These are phyloP conservation scores for Epicauta chinensis DNA, from an alignment of 1,140 invertebrate species.

Conservation along the genomic window DNA sequence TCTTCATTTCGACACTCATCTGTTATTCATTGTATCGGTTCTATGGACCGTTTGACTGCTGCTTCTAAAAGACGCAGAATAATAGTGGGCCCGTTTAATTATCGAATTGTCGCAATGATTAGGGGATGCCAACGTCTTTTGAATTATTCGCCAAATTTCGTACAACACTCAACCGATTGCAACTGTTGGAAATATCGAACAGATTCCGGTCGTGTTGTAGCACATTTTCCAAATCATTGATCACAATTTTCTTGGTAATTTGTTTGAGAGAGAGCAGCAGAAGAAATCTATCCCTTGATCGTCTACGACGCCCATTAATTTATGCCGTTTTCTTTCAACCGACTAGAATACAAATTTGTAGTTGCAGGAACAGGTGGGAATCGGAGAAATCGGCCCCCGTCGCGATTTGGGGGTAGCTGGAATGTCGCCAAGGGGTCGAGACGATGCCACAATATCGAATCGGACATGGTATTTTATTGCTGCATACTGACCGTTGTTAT, in stretches of 20 bases:
- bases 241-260: slow-evolving; percentile 37
- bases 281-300: slow-evolving; percentile 6
- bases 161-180: no score
- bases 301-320: slow-evolving; percentile 19
- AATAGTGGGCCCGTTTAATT: slow-evolving; percentile 7
- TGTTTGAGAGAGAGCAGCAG: no score
- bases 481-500: slow-evolving; percentile 9
- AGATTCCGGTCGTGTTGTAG: slow-evolving; percentile 18
- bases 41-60: slow-evolving; percentile 10
- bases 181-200: background rate
- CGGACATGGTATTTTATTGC: slow-evolving; percentile 25
- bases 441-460: slow-evolving; percentile 19
- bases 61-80: no score
- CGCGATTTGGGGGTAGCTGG: no score
- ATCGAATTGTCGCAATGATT: background rate
- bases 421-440: slow-evolving; percentile 8
- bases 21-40: slow-evolving; percentile 39
- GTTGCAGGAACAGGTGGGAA: no score
- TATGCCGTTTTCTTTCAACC: slow-evolving; percentile 9
- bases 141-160: no score
- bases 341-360: no score
- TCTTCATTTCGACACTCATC: slow-evolving; percentile 35
- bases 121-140: no score
- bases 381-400: no score
- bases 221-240: slow-evolving; percentile 36